These are phyloP conservation scores for Pristionchus fissidentatus DNA, from an alignment of 2,888 invertebrate genomes.

Conservation along the genomic window DNA sequence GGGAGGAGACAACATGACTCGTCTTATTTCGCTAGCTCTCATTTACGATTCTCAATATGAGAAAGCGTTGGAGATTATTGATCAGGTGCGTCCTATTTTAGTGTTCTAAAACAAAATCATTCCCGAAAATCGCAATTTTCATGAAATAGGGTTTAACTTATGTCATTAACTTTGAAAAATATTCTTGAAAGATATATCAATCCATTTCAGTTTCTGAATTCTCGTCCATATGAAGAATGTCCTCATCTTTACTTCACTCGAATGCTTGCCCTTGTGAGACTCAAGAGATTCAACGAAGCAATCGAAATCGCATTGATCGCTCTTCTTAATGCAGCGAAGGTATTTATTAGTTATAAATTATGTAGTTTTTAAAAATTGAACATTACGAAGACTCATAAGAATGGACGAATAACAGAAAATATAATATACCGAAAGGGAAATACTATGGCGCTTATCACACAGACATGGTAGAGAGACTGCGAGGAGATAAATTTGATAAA, in stretches of 20 bases:
- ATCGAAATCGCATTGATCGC: background rate
- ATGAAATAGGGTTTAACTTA: background rate
- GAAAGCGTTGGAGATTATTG: background rate
- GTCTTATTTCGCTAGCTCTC: background rate
- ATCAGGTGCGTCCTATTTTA: background rate
- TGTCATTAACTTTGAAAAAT: no score
- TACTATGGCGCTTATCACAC: no score
- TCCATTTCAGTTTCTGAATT: background rate
- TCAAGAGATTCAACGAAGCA: constrained; percentile 4
- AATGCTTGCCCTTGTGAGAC: background rate
- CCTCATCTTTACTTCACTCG: constrained; percentile 1
- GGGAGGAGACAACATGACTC: background rate
- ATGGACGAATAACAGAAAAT: no score
- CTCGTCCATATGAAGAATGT: background rate
- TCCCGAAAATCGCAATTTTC: background rate
- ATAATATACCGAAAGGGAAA: no score
- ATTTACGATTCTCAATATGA: background rate
- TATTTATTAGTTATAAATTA: background rate
- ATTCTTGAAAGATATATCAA: background rate
- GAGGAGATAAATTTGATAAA: no score
- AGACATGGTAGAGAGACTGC: no score
- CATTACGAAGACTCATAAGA: no score
- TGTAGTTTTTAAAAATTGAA: background rate
- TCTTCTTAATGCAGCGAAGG: background rate
- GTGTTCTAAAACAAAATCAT: no score